Percentiles rank a stretch among this genome's conserved stretches.
phyloP scores from a whole-genome alignment of 2,113 vertebrate species.

The Hylia prasina region DNA sequence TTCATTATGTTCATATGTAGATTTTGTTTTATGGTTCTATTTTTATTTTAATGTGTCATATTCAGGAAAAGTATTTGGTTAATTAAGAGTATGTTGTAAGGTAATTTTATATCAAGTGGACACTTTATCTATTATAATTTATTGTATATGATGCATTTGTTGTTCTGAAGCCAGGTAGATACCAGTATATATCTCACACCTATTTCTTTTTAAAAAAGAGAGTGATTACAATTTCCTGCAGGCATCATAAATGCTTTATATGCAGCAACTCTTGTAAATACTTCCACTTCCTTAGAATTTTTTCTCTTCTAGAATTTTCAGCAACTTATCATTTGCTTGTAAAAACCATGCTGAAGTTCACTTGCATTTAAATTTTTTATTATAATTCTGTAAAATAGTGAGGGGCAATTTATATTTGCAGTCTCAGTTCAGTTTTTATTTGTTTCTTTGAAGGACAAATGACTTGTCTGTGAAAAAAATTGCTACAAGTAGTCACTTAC shows the following conservation, averaged over 20 bases:
- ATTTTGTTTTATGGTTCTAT: neutral
- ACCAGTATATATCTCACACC: neutral
- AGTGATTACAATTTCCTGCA: neutral
- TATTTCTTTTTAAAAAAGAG: neutral
- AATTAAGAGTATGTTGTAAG: neutral
- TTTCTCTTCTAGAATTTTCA: neutral
- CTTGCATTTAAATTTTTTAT: neutral
- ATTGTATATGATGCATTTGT: neutral
- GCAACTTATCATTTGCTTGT: neutral
- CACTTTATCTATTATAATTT: neutral
- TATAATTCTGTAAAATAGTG: neutral
- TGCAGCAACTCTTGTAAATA: neutral
- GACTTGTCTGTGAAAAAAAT: neutral
- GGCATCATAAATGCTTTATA: neutral
- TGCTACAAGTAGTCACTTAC: neutral
- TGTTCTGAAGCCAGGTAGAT: neutral
- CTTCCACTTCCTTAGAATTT: neutral
- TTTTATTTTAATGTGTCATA: neutral
- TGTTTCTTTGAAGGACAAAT: neutral
- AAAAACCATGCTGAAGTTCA: neutral
- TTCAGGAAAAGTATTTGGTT: neutral
- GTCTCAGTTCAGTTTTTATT: neutral
- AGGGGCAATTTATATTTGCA: neutral
- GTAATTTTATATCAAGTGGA: neutral
- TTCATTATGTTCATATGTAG: neutral